A percentile compares a stretch with the other conserved stretches of the same genome.
phyloP scores from a whole-genome alignment of 2,113 vertebrate genomes.

The Salvator merianae region DNA sequence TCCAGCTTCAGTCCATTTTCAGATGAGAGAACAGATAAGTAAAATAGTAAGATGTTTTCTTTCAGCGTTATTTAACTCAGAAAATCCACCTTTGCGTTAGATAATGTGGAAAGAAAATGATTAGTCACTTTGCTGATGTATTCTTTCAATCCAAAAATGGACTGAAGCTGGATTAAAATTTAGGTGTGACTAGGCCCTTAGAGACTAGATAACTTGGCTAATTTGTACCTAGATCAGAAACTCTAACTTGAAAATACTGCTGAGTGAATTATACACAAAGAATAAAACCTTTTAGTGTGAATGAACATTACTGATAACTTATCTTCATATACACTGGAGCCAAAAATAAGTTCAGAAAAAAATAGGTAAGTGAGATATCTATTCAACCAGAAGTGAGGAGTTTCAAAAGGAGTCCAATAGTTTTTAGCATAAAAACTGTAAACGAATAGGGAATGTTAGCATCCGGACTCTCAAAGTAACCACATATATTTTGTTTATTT shows the following conservation, averaged over 20 bases:
- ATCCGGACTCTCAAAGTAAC: background rate
- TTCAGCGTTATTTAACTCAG: too few relatives aligned
- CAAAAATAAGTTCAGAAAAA: background rate
- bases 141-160: too few relatives aligned
- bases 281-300: background rate
- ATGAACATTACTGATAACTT: background rate
- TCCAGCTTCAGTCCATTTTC: too few relatives aligned
- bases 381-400: too few relatives aligned
- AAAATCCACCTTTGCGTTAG: too few relatives aligned
- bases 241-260: background rate
- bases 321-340: background rate
- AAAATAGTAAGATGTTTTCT: too few relatives aligned
- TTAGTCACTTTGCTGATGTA: too few relatives aligned
- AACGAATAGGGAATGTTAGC: background rate
- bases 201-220: background rate
- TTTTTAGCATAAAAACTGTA: background rate
- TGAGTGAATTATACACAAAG: background rate
- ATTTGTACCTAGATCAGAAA: background rate
- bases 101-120: too few relatives aligned
- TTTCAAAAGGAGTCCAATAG: too few relatives aligned
- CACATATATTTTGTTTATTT: slow-evolving; percentile 28
- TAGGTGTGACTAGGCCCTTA: too few relatives aligned
- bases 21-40: too few relatives aligned
- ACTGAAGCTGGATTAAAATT: too few relatives aligned
- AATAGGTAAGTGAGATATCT: background rate